Evolutionary conservation across 2,888 invertebrate species (phyloP), one percentile per base, ranked within the genome.

Genomic region (Diaprepes abbreviatus): DNA sequence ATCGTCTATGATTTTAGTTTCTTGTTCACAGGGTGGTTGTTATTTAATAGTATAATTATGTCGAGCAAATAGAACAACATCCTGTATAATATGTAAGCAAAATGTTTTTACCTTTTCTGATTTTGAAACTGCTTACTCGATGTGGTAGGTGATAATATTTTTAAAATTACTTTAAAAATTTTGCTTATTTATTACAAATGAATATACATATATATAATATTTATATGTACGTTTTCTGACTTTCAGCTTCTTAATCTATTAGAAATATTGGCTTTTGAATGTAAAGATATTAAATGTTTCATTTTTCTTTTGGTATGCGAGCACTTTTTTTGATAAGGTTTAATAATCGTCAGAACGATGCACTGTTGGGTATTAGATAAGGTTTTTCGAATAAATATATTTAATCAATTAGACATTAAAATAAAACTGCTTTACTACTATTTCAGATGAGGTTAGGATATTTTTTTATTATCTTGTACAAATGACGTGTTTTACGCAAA

Each of bases 361-460:
- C 81, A 82, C 82, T 81, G 80, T 81, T 82, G 81, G 80, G 78
- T 81, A 80, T 80, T 81, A 79, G 76, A 75, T 80, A 80, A 80
- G 79, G 75, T 77, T 77, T n/a, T 79, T 78, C 74, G 35, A 58
- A 52, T 50, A 64, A 74, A 77, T 78, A 79, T 79, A 79, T 78
- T 79, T 79, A 77, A 70, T 66, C 77, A 74, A 76, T 76, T 78
- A 79, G 75, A 75, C 38, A 64, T 77, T 73, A 75, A 76, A 76
- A 74, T 77, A 73, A 72, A 54, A 33, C 79, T 79, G 79, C 80
- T 80, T 80, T 73, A 77, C 77, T 78, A 77, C 75, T 78, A 78
- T 74, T 78, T 78, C 76, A 74, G 73, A 74, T 77, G 73, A 76
- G 72, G 73, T 76, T 76, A 74, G 71, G 73, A 74, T 78, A 78